Evolutionary conservation across 2,113 vertebrate genomes (phyloP).

Genomic region (Engraulis encrasicolus): DNA sequence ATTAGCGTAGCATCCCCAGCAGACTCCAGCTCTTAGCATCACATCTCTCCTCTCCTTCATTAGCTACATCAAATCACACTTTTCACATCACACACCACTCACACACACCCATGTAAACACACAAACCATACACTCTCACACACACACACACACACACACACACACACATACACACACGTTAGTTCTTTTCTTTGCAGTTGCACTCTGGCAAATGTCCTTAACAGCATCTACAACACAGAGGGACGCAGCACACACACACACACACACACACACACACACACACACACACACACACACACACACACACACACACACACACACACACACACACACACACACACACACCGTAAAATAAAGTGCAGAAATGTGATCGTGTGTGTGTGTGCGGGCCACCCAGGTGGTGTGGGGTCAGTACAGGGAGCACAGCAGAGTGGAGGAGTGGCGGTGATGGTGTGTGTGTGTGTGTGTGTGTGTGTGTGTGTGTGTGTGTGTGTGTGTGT

Average conservation of each 20-base stretch:
- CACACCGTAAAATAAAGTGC: conserved; percentile 31
- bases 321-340: not conserved
- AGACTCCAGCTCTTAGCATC: no score
- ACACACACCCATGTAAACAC: not conserved
- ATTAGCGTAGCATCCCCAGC: no score
- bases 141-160: not conserved
- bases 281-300: not conserved
- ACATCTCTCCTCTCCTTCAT: no score
- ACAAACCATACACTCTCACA: not conserved
- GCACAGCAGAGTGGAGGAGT: conserved; percentile 75
- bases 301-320: not conserved
- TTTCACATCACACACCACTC: no score
- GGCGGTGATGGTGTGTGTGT: no score
- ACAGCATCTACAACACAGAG: not conserved
- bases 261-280: not conserved
- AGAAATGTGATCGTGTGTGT: not conserved
- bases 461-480: no score
- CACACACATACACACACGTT: not conserved
- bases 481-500: no score
- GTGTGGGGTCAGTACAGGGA: conserved; percentile 93
- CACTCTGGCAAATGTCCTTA: not conserved
- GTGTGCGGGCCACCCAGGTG: conserved; percentile 69
- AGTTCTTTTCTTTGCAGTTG: not conserved
- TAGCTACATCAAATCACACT: no score
- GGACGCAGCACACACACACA: not conserved